Base-by-base conservation (phyloP, 2,797 vertebrate genomes). In the Centroberyx gerrardi region DNA sequence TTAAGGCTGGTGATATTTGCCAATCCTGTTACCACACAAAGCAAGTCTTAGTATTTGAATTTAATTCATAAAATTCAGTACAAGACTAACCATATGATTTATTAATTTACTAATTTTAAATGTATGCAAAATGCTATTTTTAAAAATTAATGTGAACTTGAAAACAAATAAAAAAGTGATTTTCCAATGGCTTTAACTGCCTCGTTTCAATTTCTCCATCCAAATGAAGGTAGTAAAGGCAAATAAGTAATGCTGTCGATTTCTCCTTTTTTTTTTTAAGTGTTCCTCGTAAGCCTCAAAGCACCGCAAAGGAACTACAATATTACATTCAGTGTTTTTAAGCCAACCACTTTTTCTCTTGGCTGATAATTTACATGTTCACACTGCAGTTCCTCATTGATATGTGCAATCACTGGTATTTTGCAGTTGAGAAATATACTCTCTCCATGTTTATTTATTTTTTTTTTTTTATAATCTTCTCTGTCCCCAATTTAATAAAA, bases 251-350 rank as follows among this genome's bases (percentile, higher is more conserved):
- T 68, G 73, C 76, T 85, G 60, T 74, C 64, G 61, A 68, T 83
- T 68, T 82, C 63, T 80, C n/a, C 6, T 38, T 70, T 69, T 74
- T 65, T 69, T 17, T 85, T 83, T 78, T 69, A 76, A 69, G 66
- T 82, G 74, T 84, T 82, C 86, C 86, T 74, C 72, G 54, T 83
- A 84, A 87, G 82, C 86, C 58, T 84, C 55, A 85, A 90, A 92
- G 90, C 87, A 92, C 92, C 88, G 38, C 87, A 90, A 88, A 88
- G 81, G 71, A 87, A 91, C 90, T 72, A 90, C 80, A 89, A 88
- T 86, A 82, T 89, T 93, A 94, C 93, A 94, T 93, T 94, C 93
- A 93, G 89, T 82, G 84, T 88, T 90, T 83, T 88, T 77, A 84
- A 80, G 81, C 78, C 86, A 90, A 88, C 64, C 73, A 73, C 33